Evolutionary conservation across 2,888 invertebrate genomes (phyloP).

Genomic region (Choreutis nemorana): DNA sequence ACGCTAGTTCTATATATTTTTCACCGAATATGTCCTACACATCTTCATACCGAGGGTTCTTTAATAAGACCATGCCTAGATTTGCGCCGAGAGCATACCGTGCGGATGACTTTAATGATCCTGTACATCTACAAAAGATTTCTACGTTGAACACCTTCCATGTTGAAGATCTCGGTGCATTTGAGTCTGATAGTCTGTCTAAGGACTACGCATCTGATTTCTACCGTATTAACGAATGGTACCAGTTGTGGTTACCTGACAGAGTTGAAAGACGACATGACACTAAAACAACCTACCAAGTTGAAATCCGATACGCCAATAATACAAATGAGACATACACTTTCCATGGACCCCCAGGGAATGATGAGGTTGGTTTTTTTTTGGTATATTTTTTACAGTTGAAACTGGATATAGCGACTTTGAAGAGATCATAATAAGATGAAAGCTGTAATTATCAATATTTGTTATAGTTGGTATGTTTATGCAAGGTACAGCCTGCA

Average conservation of each 20-base stretch:
- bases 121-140: conserved; percentile 90
- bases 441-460: no score
- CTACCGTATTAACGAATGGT: conserved; percentile 95
- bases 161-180: conserved; percentile 85
- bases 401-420: no score
- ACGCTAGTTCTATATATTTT: conserved; percentile 93
- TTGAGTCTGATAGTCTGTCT: conserved; percentile 78
- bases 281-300: conserved; percentile 91
- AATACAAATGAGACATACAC: conserved; percentile 96
- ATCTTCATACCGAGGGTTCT: conserved; percentile 93
- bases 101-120: conserved; percentile 94
- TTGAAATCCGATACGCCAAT: conserved; percentile 93
- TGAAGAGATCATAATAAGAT: no score
- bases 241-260: conserved; percentile 90
- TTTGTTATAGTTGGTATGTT: no score
- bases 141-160: conserved; percentile 94
- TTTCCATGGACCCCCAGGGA: conserved; percentile 93
- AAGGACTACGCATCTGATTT: conserved; percentile 91
- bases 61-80: conserved; percentile 93
- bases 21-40: conserved; percentile 94
- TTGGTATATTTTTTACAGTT: no score
- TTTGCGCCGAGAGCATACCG: conserved; percentile 95
- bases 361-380: conserved; percentile 75
- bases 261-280: conserved; percentile 82
- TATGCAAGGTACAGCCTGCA: no score